Conservation (phyloP, 2,113 vertebrate species). For the Hippocampus barbouri region DNA sequence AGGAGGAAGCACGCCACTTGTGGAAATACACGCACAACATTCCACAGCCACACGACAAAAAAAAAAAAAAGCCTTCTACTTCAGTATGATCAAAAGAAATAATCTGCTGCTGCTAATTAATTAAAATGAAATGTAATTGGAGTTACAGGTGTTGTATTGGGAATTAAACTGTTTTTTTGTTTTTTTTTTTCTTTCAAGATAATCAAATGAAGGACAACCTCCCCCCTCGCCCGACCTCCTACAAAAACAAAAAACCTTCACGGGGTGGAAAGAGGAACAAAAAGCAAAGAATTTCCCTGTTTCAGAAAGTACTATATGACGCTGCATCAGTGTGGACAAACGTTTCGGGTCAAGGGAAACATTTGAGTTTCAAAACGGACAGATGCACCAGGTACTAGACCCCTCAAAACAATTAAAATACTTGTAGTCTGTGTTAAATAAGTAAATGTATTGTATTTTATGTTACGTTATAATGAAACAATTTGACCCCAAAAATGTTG, state of each 20-base stretch:
- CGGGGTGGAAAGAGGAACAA: constrained; percentile 53
- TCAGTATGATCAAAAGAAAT: neutral
- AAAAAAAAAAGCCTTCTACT: constrained; percentile 5
- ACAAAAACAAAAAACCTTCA: neutral
- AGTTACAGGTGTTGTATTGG: neutral
- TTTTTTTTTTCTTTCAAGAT: neutral
- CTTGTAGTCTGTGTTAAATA: too few relatives aligned
- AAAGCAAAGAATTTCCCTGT: constrained; percentile 50
- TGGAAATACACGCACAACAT: constrained; percentile 44
- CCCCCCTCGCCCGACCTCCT: too few relatives aligned
- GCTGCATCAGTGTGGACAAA: constrained; percentile 10
- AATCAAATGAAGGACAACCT: neutral
- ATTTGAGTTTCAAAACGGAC: neutral
- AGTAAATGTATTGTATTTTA: too few relatives aligned
- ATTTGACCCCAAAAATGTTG: neutral
- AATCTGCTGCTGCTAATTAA: neutral
- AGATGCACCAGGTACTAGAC: neutral
- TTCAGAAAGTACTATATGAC: constrained; percentile 32
- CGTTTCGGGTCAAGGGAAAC: too few relatives aligned
- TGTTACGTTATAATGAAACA: neutral
- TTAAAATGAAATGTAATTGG: neutral
- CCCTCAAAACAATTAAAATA: too few relatives aligned
- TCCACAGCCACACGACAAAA: constrained; percentile 34
- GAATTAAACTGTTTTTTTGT: neutral
- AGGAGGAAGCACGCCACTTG: constrained; percentile 45